Percentiles rank a stretch among this genome's conserved stretches.
Evolutionary conservation across 2,888 invertebrate genomes (phyloP).

Genomic region (Drosophila putrida): DNA sequence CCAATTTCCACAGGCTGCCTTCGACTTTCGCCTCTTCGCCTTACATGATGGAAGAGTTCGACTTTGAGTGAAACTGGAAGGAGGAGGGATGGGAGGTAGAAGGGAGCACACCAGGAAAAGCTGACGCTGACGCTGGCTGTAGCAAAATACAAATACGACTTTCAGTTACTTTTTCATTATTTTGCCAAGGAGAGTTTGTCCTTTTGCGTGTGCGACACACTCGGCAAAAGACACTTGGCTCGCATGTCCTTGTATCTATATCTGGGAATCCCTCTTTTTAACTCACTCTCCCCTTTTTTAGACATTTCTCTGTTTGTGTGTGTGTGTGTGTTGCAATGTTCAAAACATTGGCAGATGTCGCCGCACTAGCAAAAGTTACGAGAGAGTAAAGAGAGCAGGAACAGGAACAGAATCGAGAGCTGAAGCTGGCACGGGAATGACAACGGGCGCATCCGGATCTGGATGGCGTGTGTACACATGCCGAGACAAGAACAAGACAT

Average conservation of each 20-base stretch:
- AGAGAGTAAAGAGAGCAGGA: slow-evolving; percentile 18
- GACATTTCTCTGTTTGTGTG: background rate
- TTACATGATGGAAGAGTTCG: slow-evolving; percentile 78
- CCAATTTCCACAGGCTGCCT: slow-evolving; percentile 76
- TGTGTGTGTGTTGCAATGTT: slow-evolving; percentile 73
- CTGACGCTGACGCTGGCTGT: slow-evolving; percentile 54
- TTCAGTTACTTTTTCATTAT: slow-evolving; percentile 81
- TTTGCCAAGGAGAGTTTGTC: slow-evolving; percentile 81
- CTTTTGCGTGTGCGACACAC: slow-evolving; percentile 67
- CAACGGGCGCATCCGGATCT: slow-evolving; percentile 44
- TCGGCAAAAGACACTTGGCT: slow-evolving; percentile 58
- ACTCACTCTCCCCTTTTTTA: too few relatives aligned
- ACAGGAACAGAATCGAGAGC: slow-evolving; percentile 1
- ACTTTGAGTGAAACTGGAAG: slow-evolving; percentile 59
- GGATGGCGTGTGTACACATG: slow-evolving; percentile 63
- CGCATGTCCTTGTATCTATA: slow-evolving; percentile 33
- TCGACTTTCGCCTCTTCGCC: slow-evolving; percentile 48
- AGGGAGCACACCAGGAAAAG: background rate
- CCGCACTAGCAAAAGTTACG: slow-evolving; percentile 76
- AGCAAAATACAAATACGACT: slow-evolving; percentile 78
- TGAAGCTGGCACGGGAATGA: background rate
- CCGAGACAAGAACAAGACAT: slow-evolving; percentile 75
- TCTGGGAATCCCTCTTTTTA: slow-evolving; percentile 15
- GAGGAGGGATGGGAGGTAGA: background rate
- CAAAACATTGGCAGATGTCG: slow-evolving; percentile 79